Percentiles rank a stretch among this genome's conserved stretches.
These are phyloP conservation scores for Lamellibrachia satsuma DNA, from an alignment of 2,888 invertebrate species.

Conservation along the genomic window DNA sequence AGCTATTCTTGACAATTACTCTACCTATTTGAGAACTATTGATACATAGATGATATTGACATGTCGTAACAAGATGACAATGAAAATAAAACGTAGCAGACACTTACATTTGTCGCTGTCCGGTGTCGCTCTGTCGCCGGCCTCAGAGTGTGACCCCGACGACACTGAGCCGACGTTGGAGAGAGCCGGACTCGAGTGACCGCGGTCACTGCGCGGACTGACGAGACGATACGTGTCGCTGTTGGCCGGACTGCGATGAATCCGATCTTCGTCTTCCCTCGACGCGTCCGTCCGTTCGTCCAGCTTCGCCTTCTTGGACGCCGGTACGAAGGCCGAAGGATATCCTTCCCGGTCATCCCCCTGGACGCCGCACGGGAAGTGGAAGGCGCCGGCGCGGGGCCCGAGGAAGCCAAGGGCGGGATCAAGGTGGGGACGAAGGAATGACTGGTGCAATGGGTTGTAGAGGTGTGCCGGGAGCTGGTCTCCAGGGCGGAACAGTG, in stretches of 20 bases:
- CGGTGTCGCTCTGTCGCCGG: background rate
- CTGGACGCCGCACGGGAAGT: conserved; percentile 44
- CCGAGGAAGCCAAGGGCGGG: conserved; percentile 50
- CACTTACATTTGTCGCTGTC: conserved; percentile 17
- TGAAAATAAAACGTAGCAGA: background rate
- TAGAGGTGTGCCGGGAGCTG: conserved; percentile 58
- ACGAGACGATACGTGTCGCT: conserved; percentile 4
- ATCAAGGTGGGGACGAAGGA: conserved; percentile 51
- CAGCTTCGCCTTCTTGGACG: conserved; percentile 31
- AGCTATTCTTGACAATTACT: background rate
- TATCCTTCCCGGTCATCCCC: conserved; percentile 49
- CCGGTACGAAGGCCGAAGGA: conserved; percentile 59
- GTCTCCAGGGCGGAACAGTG: conserved; percentile 57
- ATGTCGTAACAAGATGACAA: background rate
- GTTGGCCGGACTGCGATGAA: conserved; percentile 13
- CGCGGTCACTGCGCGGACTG: conserved; percentile 17
- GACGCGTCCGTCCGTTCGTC: background rate
- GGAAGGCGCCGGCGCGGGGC: conserved; percentile 47
- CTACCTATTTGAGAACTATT: background rate
- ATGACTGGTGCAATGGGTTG: conserved; percentile 51
- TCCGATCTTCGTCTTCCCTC: background rate
- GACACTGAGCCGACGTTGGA: background rate
- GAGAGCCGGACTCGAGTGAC: background rate
- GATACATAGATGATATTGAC: background rate
- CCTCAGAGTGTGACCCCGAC: background rate